A percentile compares a stretch with the other conserved stretches of the same genome.
phyloP scores from a whole-genome alignment of 2,113 vertebrate species.

The Lynx canadensis region DNA sequence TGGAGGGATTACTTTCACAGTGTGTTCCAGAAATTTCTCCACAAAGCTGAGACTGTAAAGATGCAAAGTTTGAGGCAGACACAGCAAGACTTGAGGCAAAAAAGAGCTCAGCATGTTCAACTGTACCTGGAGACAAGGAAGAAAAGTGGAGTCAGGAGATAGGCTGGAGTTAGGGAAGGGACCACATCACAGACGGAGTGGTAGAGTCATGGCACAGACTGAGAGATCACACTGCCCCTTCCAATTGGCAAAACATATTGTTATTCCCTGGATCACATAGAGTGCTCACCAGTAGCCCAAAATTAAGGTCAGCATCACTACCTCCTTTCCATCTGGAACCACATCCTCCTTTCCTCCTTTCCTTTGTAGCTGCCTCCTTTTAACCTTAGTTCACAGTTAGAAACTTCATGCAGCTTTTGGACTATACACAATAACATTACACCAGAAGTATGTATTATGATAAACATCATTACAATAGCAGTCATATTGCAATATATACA shows the following conservation, averaged over 20 bases:
- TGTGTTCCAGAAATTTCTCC: background rate
- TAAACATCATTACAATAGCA: background rate
- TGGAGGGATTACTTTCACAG: fast-evolving
- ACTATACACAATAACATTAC: background rate
- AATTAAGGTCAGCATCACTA: background rate
- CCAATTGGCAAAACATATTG: background rate
- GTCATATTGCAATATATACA: background rate
- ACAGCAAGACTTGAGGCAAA: background rate
- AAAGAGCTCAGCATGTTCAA: background rate
- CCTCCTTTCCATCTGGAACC: background rate
- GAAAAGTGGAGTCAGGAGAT: background rate
- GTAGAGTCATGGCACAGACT: background rate
- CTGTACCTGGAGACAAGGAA: no score
- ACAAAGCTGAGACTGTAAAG: background rate
- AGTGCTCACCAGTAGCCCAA: background rate
- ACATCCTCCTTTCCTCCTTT: background rate
- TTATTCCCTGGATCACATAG: background rate
- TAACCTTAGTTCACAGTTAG: background rate
- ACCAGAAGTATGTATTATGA: background rate
- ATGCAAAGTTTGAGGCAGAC: background rate
- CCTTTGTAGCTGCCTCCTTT: background rate
- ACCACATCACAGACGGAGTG: background rate
- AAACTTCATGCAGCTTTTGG: background rate
- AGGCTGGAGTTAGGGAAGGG: background rate
- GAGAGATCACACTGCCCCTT: background rate